Conservation (phyloP, 2,797 vertebrate species). For the Falco concolor region DNA sequence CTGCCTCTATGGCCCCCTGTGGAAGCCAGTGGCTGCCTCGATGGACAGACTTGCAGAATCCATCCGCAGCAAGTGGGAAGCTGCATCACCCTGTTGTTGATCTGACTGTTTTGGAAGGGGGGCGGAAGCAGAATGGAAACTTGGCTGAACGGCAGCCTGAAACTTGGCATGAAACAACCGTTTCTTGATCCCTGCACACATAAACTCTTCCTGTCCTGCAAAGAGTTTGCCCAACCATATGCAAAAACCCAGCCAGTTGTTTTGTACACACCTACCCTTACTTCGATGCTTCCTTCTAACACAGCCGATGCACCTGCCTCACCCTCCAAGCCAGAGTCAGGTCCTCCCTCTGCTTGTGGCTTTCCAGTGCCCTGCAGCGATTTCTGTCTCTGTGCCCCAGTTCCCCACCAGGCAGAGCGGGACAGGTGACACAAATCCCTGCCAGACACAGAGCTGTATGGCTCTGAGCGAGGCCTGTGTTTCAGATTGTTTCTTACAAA, state of each 20-base stretch:
- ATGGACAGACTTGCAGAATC: neutral
- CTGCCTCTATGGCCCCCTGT: neutral
- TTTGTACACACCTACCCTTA: neutral
- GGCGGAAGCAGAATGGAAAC: neutral
- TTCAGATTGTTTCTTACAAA: neutral
- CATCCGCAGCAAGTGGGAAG: neutral
- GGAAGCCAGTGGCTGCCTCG: neutral
- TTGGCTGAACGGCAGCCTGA: slow-evolving; percentile 3
- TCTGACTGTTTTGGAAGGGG: neutral
- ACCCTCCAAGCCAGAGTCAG: neutral
- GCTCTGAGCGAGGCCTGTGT: neutral
- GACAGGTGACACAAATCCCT: neutral
- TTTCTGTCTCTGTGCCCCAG: neutral
- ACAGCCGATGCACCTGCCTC: neutral
- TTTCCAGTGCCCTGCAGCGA: neutral
- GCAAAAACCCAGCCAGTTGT: neutral
- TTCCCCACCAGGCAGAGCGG: neutral
- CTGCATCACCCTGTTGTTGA: neutral
- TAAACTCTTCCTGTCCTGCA: neutral
- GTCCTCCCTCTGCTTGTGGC: neutral
- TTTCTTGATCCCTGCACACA: neutral
- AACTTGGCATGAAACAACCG: neutral
- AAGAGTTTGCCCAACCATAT: neutral
- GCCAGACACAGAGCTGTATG: neutral
- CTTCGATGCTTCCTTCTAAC: neutral